A percentile compares a stretch with the other conserved stretches of the same genome.
These are phyloP conservation scores for Hassar affinis DNA, from an alignment of 2,113 vertebrate species.

Conservation along the genomic window DNA sequence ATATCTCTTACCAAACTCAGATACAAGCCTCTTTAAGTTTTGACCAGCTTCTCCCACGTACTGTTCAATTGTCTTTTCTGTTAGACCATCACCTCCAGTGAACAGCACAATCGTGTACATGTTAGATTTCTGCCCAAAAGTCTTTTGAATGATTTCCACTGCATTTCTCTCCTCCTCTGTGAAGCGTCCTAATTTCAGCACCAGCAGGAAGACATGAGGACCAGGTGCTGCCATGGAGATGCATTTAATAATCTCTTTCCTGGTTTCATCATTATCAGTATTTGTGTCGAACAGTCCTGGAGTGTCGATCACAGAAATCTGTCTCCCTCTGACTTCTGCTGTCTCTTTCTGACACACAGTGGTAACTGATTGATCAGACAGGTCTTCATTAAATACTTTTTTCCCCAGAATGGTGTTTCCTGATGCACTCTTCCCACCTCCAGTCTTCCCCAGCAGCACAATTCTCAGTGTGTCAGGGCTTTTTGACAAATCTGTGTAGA, in stretches of 20 bases:
- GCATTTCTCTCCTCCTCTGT: slow-evolving; percentile 53
- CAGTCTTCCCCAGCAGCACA: too few relatives aligned
- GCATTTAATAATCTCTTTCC: slow-evolving; percentile 49
- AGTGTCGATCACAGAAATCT: slow-evolving; percentile 61
- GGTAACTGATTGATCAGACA: slow-evolving; percentile 1
- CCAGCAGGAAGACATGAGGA: slow-evolving; percentile 64
- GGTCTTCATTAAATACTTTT: neutral
- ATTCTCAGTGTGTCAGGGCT: too few relatives aligned
- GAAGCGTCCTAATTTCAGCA: slow-evolving; percentile 45
- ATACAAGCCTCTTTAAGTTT: slow-evolving; percentile 27
- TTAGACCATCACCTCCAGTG: slow-evolving; percentile 61
- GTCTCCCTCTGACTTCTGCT: neutral
- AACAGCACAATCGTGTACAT: slow-evolving; percentile 64
- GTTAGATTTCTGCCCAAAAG: slow-evolving; percentile 53
- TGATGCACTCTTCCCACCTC: slow-evolving; percentile 58
- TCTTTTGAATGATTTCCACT: slow-evolving; percentile 42
- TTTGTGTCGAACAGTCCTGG: slow-evolving; percentile 68
- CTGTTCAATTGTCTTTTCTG: slow-evolving; percentile 38
- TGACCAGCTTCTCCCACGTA: slow-evolving; percentile 39
- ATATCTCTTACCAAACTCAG: slow-evolving; percentile 33
- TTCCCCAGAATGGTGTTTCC: slow-evolving; percentile 63
- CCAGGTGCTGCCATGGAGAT: slow-evolving; percentile 59
- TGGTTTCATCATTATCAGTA: slow-evolving; percentile 13
- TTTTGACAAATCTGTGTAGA: too few relatives aligned
- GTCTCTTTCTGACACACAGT: slow-evolving; percentile 49